Percentiles rank a stretch among this genome's conserved stretches.
Conservation (phyloP, 2,888 invertebrate genomes). For the Strigamia crassipes region DNA sequence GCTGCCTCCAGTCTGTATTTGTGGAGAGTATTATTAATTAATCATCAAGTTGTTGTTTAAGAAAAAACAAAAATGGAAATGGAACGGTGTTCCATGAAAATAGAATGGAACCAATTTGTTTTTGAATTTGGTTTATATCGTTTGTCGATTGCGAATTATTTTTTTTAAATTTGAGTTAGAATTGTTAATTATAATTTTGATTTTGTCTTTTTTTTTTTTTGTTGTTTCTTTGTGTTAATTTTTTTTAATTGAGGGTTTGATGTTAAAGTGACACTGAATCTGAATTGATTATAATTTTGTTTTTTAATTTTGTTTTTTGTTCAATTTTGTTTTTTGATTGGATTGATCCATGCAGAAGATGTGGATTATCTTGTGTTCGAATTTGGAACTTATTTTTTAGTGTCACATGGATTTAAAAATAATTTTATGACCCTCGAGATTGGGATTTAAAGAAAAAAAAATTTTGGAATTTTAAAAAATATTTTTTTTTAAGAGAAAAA, state of each 20-base stretch:
- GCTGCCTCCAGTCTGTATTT: slow-evolving; percentile 17
- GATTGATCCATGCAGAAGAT: background rate
- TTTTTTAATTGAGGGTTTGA: slow-evolving; percentile 31
- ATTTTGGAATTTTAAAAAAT: background rate
- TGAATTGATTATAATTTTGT: background rate
- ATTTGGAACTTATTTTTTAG: slow-evolving; percentile 18
- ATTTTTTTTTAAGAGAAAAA: background rate
- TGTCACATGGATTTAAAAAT: slow-evolving; percentile 11
- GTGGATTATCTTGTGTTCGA: slow-evolving; percentile 18
- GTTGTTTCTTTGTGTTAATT: background rate
- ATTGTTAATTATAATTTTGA: background rate
- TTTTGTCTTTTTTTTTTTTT: slow-evolving; percentile 11
- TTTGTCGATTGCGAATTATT: slow-evolving; percentile 18
- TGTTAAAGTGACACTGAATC: background rate
- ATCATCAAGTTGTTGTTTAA: slow-evolving; percentile 37
- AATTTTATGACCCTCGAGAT: slow-evolving; percentile 24
- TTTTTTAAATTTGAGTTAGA: background rate
- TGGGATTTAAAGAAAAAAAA: slow-evolving; percentile 13
- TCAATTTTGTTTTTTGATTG: background rate
- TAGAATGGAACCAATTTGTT: slow-evolving; percentile 26
- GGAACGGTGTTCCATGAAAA: slow-evolving; percentile 37
- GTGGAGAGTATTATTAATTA: slow-evolving; percentile 37
- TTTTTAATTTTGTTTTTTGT: background rate
- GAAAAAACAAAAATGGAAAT: slow-evolving; percentile 1
- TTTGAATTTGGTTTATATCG: slow-evolving; percentile 12